These are phyloP conservation scores for Rana temporaria DNA, from an alignment of 2,113 vertebrate genomes.

Conservation along the genomic window DNA sequence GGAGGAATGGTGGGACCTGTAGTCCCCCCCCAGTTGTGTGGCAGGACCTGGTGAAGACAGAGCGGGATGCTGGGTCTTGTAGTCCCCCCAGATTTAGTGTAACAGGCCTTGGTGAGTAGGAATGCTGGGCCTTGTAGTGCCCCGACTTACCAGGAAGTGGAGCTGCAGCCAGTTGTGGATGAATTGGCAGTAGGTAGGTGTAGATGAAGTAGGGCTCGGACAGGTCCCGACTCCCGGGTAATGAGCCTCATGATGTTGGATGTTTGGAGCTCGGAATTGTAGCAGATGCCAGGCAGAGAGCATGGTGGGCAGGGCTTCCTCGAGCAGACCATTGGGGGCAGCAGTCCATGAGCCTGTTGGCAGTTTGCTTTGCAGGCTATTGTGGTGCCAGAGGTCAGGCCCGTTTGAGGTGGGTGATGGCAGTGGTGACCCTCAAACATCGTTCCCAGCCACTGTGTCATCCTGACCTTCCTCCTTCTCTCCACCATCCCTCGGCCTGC, in stretches of 20 bases:
- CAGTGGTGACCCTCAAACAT: conserved; percentile 72
- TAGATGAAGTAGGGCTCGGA: conserved; percentile 99
- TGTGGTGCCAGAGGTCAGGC: conserved; percentile 86
- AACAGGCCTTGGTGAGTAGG: too few relatives aligned
- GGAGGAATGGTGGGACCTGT: too few relatives aligned
- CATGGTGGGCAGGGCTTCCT: conserved; percentile 69
- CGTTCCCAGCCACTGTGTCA: conserved; percentile 52
- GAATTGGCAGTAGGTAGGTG: conserved; percentile 99
- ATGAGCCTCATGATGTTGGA: conserved; percentile 99
- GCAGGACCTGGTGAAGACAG: too few relatives aligned
- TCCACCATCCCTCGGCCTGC: conserved; percentile 63
- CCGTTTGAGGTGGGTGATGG: conserved; percentile 77
- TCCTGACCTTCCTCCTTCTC: conserved; percentile 62
- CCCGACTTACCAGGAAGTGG: conserved; percentile 97
- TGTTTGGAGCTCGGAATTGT: conserved; percentile 99
- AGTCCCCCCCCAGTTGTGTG: too few relatives aligned
- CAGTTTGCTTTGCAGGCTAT: conserved; percentile 79
- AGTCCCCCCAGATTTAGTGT: too few relatives aligned
- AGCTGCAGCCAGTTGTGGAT: conserved; percentile 99
- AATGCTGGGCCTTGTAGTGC: background rate
- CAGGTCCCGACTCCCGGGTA: conserved; percentile 99
- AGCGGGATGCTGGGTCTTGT: too few relatives aligned
- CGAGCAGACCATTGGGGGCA: conserved; percentile 74
- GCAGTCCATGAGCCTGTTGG: conserved; percentile 72
- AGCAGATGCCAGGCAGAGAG: conserved; percentile 83